Base-by-base conservation (phyloP, 2,888 invertebrate genomes). In the Drosophila multiciliata region DNA sequence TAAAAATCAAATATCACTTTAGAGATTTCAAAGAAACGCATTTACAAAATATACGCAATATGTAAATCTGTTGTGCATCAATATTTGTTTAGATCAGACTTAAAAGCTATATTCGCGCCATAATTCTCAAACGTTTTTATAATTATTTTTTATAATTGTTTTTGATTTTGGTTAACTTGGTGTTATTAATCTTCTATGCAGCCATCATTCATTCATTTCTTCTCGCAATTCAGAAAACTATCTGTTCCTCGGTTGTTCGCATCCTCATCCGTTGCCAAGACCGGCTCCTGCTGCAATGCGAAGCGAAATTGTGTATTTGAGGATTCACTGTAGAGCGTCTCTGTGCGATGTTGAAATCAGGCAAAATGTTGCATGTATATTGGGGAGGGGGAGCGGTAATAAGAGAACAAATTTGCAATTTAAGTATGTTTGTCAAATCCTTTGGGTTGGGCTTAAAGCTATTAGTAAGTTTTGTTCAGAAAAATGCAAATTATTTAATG, bases 291-390 rank as follows among this genome's bases (percentile, higher is more conserved):
- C 42, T 89, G 89, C 72, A 88, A 64, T 54, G 80, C 82, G 66
- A 88, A 78, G 67, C 86, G 82, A 71, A 90, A 75, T 72, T 89
- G 90, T 52, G 90, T 80, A 54, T 79, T 84, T 32, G 79, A 38
- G 58, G 89, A 81, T 80, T 90, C 91, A 83, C 91, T 92, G 85
- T 89, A 90, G 64, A 90, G 87, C 75, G 79, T 87, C 79, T 89
- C 89, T 89, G 68, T 29, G 64, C 52, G 59, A 40, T 59, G 53
- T 58, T 60, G 50, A 35, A 68, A 59, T 68, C 45, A 45, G 52
- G 69, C 66, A 82, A 79, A 67, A 61, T 45, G 69, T 62, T 66
- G 71, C 66, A 67, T 71, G 75, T 78, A 57, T 38, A 15, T 29
- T 48, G 53, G 52, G 60, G 35, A 64, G 71, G 66, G 68, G 82